Base-by-base conservation (phyloP, 2,113 vertebrate species). In the Actenoides lindsayi region DNA sequence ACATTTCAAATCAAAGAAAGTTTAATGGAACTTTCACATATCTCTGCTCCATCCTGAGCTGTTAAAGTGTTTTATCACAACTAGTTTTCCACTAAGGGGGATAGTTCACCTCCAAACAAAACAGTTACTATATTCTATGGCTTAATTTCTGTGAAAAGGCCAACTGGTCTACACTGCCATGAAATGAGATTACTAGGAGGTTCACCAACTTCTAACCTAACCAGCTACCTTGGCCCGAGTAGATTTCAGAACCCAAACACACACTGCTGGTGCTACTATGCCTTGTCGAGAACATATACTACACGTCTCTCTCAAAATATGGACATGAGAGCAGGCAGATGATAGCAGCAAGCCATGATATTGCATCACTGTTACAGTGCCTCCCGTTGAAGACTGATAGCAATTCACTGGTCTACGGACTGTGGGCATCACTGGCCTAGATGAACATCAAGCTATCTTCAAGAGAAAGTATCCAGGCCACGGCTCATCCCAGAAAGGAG, bases 221-320 rank as follows among this genome's bases (percentile, higher is more conserved):
- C 19, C 41, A 78, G 51, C 51, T 54, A 21, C 4, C 6, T 28
- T 3, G 68, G n/a, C 21, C 50, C 46, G 39, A n/a, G 23, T 3
- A 73, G 20, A 62, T 65, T 53, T 25, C 64, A 77, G 62, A 75
- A 73, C 44, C 51, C 46, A 31, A 90, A 74, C 46, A 85, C 50
- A 64, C 19, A 33, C 6, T 12, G 5, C 0, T 1, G 25, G 24
- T 31, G 39, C 24, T 46, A 5, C 42, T 21, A 11, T 3, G 18
- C n/a, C 33, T 46, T 59, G 28, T 2, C 42, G 25, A 79, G 48
- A 92, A 68, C 25, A 35, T 5, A 17, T 2, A 42, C 21, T 13
- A 56, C 57, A 84, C 15, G n/a, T 21, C 16, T 23, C 62, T 27
- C 62, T 54, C 48, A 37, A 68, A 67, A 69, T 75, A n/a, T 0